Evolutionary conservation across 2,797 vertebrate species (phyloP), one percentile per base, ranked within the genome.

Genomic region (Danio choprae): DNA sequence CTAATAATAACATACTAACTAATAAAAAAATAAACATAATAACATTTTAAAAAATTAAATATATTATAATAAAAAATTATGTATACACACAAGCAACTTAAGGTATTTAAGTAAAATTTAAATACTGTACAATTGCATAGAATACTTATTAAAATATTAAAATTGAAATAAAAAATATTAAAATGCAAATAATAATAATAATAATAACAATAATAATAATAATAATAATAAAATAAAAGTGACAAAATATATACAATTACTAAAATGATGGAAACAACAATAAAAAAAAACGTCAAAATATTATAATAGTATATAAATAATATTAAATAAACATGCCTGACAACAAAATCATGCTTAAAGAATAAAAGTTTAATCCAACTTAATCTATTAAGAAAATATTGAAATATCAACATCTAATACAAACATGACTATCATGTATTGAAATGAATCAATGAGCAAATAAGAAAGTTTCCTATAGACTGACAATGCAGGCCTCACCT

Each of bases 401-500:
- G 22, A 58, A 72, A 22, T 16, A 22, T 9, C 1, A 44, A 58
- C 16, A 58, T 29, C 43, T 29, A 3, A 29, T 29, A 29, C 29
- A 29, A 29, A 63, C 8, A n/a, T 56, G 40, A 56, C 20, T 38
- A 46, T 46, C 20, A 29, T 13, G 56, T 8, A 67, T n/a, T 8
- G 9, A 67, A 67, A 40, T 18, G 15, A 41, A 22, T 41, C 29
- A 6, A 6, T 51, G 18, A 62, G 22, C 7, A 43, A 41, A 53
- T 41, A 16, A 16, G 10, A 53, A 71, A 53, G 56, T 43, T 0
- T 48, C 6, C 29, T 1, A 44, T 18, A 43, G 8, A n/a, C 4
- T 53, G 15, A 55, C 16, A 53, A 29, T 29, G 13, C 41, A 6
- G 2, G 16, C 38, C 7, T 90, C 81, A 96, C 97, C 95, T 97